Evolutionary conservation across 2,113 vertebrate genomes (phyloP), one percentile per base, ranked within the genome.

Genomic region (Apeltes quadracus): DNA sequence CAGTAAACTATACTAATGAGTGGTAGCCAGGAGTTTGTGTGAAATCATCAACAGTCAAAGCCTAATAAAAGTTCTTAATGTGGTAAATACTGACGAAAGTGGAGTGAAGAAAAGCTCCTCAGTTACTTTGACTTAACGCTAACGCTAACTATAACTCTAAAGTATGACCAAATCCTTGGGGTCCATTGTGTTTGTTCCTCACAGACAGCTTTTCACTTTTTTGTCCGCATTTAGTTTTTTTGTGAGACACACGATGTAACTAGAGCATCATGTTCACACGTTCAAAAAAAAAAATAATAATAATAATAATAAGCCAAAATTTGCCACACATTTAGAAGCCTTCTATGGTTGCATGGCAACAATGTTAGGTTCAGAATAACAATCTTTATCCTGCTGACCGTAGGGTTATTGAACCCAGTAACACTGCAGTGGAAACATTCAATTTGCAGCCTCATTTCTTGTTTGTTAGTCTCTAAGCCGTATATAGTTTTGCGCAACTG

Each of bases 271-370:
- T 69, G 80, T 79, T 73, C 61, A 81, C 58, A 66, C 65, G 59
- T 34, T 29, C 5, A 61, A 48, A 44, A 70, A 41, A 71, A 43
- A 18, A n/a, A 39, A 38, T 32, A 22, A 66, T 62, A 79, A 76
- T 67, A 71, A 61, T 39, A 32, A 23, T n/a, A n/a, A n/a, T n/a
- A 69, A 79, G 59, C 25, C 71, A 46, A 76, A 85, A 73, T 82
- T 36, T 75, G 59, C 61, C 57, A 61, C 44, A 79, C 50, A 68
- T 57, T 80, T 61, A 59, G 68, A 59, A 68, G 75, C 59, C 72
- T 79, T 84, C 75, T 74, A 18, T 66, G 64, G 79, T 88, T 84
- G 77, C 81, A 71, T 81, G 79, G 85, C 80, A 89, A 89, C 84
- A 85, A 82, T 41, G 50, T 62, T 34, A 59, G 57, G 39, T 54